These are phyloP conservation scores for Myoxocephalus aenaeus DNA, from an alignment of 2,797 vertebrate genomes.

Conservation along the genomic window DNA sequence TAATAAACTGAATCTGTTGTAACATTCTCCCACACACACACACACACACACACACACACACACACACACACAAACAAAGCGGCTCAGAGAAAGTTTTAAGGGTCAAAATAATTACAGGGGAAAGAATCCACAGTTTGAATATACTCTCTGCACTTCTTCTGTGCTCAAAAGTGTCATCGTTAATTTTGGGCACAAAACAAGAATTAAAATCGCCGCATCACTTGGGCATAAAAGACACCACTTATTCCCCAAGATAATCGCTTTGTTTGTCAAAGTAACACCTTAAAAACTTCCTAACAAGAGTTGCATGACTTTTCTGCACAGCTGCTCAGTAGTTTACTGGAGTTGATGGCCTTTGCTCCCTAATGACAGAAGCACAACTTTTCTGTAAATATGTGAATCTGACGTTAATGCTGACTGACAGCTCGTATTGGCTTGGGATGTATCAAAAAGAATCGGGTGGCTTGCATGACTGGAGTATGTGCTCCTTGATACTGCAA, in stretches of 20 bases:
- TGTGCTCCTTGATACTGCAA: constrained; percentile 83
- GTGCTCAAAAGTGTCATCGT: constrained; percentile 2
- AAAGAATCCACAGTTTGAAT: constrained; percentile 22
- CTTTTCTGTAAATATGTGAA: constrained; percentile 83
- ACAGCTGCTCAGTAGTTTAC: constrained; percentile 75
- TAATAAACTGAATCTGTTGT: constrained; percentile 5
- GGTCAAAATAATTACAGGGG: constrained; percentile 45
- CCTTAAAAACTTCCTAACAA: constrained; percentile 54
- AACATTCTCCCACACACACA: not conserved
- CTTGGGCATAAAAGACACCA: constrained; percentile 22
- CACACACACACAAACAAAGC: constrained; percentile 15
- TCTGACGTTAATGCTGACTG: constrained; percentile 82
- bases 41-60: constrained; percentile 10
- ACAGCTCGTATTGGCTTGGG: constrained; percentile 83
- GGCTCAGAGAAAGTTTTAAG: constrained; percentile 7
- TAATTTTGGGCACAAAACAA: constrained; percentile 30
- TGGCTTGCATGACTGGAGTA: constrained; percentile 83
- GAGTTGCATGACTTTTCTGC: constrained; percentile 66
- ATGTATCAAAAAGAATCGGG: constrained; percentile 86
- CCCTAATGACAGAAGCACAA: constrained; percentile 81
- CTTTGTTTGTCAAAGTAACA: constrained; percentile 44
- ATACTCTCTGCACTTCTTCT: constrained; percentile 2
- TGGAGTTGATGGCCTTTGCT: constrained; percentile 81
- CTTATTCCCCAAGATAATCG: constrained; percentile 43
- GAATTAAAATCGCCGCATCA: constrained; percentile 12